Base-by-base conservation (phyloP, 2,888 invertebrate species). In the Drosophila fulvimacula region DNA sequence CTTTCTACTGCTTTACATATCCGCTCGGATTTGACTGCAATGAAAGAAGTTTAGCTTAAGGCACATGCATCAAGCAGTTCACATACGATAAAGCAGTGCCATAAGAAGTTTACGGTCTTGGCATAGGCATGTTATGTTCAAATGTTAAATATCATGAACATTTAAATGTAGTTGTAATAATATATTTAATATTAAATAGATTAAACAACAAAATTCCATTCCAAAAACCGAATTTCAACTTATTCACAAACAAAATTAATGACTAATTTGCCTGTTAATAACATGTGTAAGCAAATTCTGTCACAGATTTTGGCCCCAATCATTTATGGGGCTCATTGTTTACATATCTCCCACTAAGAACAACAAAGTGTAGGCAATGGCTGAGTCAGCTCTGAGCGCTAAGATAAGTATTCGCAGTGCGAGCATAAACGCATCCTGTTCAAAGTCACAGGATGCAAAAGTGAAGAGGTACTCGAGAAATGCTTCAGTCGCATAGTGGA, bases 401-500 rank as follows among this genome's bases (percentile, higher is more conserved):
- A 30, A 61, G 51, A 38, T 51, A 42, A 58, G 68, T 65, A 21
- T 51, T 32, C 38, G 41, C 49, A 46, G 48, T 15, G 46, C 58
- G 34, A 74, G 65, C 68, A 42, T 76, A 76, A 77, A 76, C 78
- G 87, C 89, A 88, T 88, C 87, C 87, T 86, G 81, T 71, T 76
- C 61, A 80, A 80, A 82, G 62, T 69, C 69, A 78, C 89, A 86
- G 89, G 87, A 88, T 82, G 83, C 88, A 88, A 85, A 82, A 82
- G 79, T 88, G 82, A 89, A 85, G 89, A 73, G 70, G 58, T 73
- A 66, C 89, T 84, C 76, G 68, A 87, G 79, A 87, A 87, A 81
- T 73, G 79, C 87, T 88, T 75, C 57, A 82, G 73, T 63, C 60
- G 68, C 75, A 82, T 55, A 72, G 65, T 65, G 48, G 61, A 49